Conservation (phyloP, 2,888 invertebrate genomes). For the Bugulina stolonifera region DNA sequence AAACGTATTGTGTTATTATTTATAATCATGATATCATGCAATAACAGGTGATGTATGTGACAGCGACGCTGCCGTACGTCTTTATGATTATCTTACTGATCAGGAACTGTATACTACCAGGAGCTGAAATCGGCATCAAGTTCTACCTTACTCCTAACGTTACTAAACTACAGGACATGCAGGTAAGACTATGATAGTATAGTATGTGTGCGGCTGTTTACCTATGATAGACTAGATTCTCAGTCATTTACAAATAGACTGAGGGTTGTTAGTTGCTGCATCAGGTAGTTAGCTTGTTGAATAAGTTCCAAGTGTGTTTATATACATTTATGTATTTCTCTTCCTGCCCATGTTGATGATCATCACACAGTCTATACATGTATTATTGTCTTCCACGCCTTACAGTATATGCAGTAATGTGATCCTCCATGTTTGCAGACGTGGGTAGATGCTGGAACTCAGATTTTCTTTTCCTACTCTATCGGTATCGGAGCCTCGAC, state of each 20-base stretch:
- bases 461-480: slow-evolving; percentile 64
- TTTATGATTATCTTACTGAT: slow-evolving; percentile 48
- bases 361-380: too few species aligned
- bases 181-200: too few species aligned
- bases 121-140: slow-evolving; percentile 41
- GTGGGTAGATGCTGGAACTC: slow-evolving; percentile 65
- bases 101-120: slow-evolving; percentile 46
- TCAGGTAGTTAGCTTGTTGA: too few species aligned
- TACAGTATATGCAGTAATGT: background rate
- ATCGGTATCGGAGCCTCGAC: slow-evolving; percentile 60
- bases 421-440: slow-evolving; percentile 34
- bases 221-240: too few species aligned
- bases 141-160: slow-evolving; percentile 48
- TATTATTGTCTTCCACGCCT: background rate
- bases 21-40: too few species aligned
- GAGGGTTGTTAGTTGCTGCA: too few species aligned
- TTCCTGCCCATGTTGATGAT: too few species aligned
- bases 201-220: too few species aligned
- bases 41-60: slow-evolving; percentile 52
- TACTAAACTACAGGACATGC: slow-evolving; percentile 35
- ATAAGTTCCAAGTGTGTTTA: too few species aligned
- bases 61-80: slow-evolving; percentile 47
- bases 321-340: too few species aligned
- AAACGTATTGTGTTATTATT: too few species aligned
- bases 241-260: too few species aligned